Conservation (phyloP, 2,797 vertebrate genomes). For the Chelonia mydas region DNA sequence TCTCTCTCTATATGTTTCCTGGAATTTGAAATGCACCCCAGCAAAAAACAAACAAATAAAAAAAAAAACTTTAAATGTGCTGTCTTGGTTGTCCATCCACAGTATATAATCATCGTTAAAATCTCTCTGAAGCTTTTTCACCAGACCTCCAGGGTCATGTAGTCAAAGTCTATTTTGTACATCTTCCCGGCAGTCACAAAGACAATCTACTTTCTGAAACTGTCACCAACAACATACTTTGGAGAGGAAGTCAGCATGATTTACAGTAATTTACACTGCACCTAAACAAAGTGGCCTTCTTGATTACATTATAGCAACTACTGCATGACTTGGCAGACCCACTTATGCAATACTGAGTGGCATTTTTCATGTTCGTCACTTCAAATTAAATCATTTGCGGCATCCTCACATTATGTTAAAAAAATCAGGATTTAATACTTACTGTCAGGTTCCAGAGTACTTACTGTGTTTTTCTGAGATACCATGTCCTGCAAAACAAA, state of each 20-base stretch:
- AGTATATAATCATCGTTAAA: not conserved
- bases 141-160: not conserved
- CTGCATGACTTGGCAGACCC: not conserved
- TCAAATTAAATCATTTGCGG: not conserved
- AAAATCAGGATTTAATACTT: slow-evolving; percentile 49
- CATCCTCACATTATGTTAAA: slow-evolving; percentile 26
- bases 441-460: slow-evolving; percentile 30
- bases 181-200: not conserved
- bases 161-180: not conserved
- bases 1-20: not conserved
- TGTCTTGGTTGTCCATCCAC: not conserved
- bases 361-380: not conserved
- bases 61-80: not conserved
- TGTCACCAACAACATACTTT: not conserved
- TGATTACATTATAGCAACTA: not conserved
- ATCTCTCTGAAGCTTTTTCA: not conserved
- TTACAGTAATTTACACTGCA: not conserved
- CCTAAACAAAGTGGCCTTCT: not conserved
- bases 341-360: not conserved
- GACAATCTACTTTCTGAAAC: not conserved
- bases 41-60: not conserved
- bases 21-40: not conserved
- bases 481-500: slow-evolving; percentile 89
- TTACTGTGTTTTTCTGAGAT: slow-evolving; percentile 96
- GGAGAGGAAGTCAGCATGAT: not conserved